Evolutionary conservation across 2,888 invertebrate species (phyloP).

Genomic region (Salticus scenicus): DNA sequence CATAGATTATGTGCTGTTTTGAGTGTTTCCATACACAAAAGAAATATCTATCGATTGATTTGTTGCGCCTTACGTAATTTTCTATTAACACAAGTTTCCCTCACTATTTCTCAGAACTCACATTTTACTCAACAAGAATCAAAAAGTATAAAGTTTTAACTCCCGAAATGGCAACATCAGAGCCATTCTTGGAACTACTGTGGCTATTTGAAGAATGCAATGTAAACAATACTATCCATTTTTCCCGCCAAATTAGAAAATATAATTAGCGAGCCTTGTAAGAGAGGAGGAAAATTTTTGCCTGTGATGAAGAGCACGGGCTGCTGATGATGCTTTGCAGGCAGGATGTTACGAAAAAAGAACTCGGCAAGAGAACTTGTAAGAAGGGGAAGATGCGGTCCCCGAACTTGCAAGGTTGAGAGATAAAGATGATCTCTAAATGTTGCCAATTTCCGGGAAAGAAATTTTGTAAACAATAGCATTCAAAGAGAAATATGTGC

Average conservation of each 20-base stretch:
- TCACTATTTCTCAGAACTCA: background rate
- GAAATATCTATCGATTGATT: constrained; percentile 26
- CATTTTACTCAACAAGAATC: constrained; percentile 22
- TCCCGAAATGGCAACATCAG: constrained; percentile 54
- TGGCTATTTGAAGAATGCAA: constrained; percentile 25
- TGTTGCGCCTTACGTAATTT: constrained; percentile 21
- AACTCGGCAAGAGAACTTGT: background rate
- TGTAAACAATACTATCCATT: constrained; percentile 37
- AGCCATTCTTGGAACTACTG: constrained; percentile 52
- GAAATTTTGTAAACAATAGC: constrained; percentile 33
- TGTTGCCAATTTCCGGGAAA: constrained; percentile 39
- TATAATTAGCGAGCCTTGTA: constrained; percentile 44
- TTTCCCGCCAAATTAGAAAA: constrained; percentile 43
- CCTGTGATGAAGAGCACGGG: constrained; percentile 17
- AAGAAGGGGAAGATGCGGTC: constrained; percentile 23
- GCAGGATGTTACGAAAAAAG: constrained; percentile 19
- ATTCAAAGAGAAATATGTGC: constrained; percentile 9
- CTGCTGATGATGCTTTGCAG: constrained; percentile 51
- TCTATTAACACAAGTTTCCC: background rate
- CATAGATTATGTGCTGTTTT: background rate
- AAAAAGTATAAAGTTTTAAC: constrained; percentile 15
- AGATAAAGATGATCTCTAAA: background rate
- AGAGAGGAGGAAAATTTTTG: constrained; percentile 31
- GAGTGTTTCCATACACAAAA: background rate
- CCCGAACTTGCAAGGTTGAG: constrained; percentile 29